Percentiles rank a stretch among this genome's conserved stretches.
phyloP scores from a whole-genome alignment of 64 coral and sea anemone species.

The Trachythela sp. region DNA sequence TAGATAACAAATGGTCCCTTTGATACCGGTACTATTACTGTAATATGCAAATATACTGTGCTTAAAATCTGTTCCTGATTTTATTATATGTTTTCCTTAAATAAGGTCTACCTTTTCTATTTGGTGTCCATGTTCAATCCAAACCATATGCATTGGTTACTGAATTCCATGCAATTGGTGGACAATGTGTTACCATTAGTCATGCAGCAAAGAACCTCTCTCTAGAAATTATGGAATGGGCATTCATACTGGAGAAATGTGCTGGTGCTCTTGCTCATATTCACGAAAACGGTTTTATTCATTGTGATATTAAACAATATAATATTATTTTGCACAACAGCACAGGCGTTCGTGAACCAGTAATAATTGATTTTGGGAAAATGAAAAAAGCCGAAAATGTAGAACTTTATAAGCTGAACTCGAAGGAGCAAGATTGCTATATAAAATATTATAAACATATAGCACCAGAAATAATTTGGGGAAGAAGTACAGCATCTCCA shows the following conservation, averaged over 20 bases:
- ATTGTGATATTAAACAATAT: conserved; percentile 11
- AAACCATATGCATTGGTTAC: conserved; percentile 41
- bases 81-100: too few species aligned
- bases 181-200: conserved; percentile 17
- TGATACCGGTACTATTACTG: not conserved
- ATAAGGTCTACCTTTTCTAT: conserved; percentile 48
- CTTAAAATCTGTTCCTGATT: not conserved
- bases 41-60: not conserved
- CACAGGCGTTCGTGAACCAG: not conserved
- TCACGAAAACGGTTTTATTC: conserved; percentile 11
- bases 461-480: not conserved
- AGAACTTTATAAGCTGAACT: not conserved
- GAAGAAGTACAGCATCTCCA: not conserved
- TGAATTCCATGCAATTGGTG: conserved; percentile 38
- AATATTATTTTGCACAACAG: not conserved
- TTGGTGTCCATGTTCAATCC: conserved; percentile 1
- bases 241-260: not conserved
- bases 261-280: not conserved
- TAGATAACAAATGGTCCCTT: too few species aligned
- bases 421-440: not conserved
- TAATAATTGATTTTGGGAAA: conserved; percentile 25
- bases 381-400: not conserved
- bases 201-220: not conserved
- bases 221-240: not conserved
- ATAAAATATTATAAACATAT: conserved; percentile 4